Evolutionary conservation across 2,113 vertebrate genomes (phyloP).

Genomic region (Tupaia chinensis): DNA sequence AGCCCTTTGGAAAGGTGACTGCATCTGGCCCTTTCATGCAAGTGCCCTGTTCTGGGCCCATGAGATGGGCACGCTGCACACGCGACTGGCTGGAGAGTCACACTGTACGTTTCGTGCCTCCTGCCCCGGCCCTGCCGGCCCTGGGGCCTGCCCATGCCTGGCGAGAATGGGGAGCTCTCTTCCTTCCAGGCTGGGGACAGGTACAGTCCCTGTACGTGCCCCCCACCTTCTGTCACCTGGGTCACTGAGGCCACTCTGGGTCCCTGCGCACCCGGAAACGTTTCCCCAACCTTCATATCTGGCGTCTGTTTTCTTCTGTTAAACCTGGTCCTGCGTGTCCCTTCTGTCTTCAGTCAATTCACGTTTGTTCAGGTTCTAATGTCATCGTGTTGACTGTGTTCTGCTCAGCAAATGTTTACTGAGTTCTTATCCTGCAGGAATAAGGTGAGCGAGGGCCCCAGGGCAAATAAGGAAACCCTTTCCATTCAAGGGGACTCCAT

Average conservation of each 20-base stretch:
- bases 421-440: not conserved
- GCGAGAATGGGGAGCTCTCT: accelerated
- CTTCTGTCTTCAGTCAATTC: not conserved
- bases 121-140: accelerated
- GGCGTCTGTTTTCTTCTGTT: not conserved
- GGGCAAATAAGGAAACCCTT: not conserved
- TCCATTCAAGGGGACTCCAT: not conserved
- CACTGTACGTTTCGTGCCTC: not conserved
- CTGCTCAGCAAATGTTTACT: not conserved
- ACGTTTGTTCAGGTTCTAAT: not conserved
- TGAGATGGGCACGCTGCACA: accelerated
- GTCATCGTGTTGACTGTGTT: not conserved
- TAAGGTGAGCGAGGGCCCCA: not conserved
- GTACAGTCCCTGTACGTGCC: accelerated
- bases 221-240: accelerated
- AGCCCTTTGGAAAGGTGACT: not conserved
- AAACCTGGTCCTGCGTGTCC: not conserved
- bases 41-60: accelerated
- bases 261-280: accelerated
- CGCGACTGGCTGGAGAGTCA: too few relatives aligned
- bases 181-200: too few relatives aligned
- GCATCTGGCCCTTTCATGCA: accelerated
- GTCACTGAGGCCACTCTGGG: accelerated
- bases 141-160: not conserved
- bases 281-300: not conserved